Percentiles rank a stretch among this genome's conserved stretches.
Evolutionary conservation across 1,140 invertebrate species (phyloP).

Genomic region (Temnothorax longispinosus): DNA sequence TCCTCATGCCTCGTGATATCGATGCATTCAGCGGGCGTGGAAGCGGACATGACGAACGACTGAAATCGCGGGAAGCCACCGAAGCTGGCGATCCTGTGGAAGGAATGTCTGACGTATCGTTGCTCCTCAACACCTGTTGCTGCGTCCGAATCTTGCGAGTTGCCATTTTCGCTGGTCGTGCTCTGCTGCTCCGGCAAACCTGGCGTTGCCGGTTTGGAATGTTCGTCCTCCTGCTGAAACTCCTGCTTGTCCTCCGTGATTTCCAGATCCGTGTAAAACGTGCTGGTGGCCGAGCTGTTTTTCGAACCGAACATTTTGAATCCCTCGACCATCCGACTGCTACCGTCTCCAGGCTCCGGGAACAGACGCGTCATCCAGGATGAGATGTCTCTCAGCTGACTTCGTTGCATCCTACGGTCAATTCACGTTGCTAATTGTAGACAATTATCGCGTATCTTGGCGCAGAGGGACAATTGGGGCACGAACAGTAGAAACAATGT

Average conservation of each 20-base stretch:
- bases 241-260: slow-evolving; percentile 70
- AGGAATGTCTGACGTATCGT: slow-evolving; percentile 80
- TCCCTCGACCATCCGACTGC: slow-evolving; percentile 63
- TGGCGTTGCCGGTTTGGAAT: slow-evolving; percentile 66
- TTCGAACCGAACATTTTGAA: slow-evolving; percentile 84
- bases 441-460: slow-evolving; percentile 37
- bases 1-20: slow-evolving; percentile 75
- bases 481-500: background rate
- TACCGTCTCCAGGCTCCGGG: slow-evolving; percentile 79
- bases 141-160: slow-evolving; percentile 80
- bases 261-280: slow-evolving; percentile 82
- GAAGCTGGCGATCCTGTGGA: slow-evolving; percentile 81
- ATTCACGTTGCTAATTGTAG: slow-evolving; percentile 32
- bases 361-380: slow-evolving; percentile 81
- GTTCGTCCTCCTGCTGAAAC: slow-evolving; percentile 48
- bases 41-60: slow-evolving; percentile 83
- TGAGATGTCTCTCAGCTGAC: slow-evolving; percentile 81
- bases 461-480: background rate
- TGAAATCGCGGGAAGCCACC: slow-evolving; percentile 82
- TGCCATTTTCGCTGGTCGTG: slow-evolving; percentile 79
- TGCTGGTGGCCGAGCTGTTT: slow-evolving; percentile 79
- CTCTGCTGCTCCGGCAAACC: slow-evolving; percentile 76
- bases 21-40: slow-evolving; percentile 73
- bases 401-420: slow-evolving; percentile 81
- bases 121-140: slow-evolving; percentile 75